phyloP scores from a whole-genome alignment of 2,888 invertebrate species.

The Strigamia crassipes region DNA sequence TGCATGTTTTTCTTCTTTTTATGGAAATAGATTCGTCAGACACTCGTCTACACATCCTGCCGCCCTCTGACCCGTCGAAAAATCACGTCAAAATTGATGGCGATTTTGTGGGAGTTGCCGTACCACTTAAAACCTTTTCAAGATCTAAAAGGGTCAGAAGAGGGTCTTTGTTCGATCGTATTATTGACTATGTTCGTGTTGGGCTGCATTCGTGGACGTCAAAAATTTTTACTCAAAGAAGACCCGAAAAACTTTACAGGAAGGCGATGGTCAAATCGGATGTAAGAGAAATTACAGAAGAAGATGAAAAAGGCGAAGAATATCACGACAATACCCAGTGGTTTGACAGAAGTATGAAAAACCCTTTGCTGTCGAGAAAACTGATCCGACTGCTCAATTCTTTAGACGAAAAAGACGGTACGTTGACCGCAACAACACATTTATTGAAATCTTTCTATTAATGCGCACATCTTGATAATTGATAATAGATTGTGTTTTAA shows the following conservation, averaged over 20 bases:
- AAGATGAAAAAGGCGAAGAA: background rate
- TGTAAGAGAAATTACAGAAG: background rate
- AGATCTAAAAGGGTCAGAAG: background rate
- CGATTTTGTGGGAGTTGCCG: background rate
- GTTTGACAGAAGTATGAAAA: background rate
- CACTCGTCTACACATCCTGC: background rate
- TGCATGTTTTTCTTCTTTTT: background rate
- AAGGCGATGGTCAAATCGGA: background rate
- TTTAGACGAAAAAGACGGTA: background rate
- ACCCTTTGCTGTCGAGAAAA: background rate
- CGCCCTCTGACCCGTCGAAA: background rate
- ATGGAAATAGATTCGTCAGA: background rate
- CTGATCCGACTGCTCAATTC: background rate
- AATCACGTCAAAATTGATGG: background rate
- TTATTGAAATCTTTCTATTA: background rate
- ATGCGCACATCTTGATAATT: no score
- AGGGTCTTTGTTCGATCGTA: background rate
- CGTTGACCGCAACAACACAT: background rate
- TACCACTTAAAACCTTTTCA: background rate
- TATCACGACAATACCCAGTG: background rate
- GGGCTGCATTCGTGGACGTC: slow-evolving; percentile 3
- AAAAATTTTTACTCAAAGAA: background rate
- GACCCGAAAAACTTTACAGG: background rate
- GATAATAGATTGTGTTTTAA: no score
- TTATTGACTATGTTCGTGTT: background rate